These are phyloP conservation scores for Arrhopalites spinosus DNA, from an alignment of 2,888 invertebrate species.

Conservation along the genomic window DNA sequence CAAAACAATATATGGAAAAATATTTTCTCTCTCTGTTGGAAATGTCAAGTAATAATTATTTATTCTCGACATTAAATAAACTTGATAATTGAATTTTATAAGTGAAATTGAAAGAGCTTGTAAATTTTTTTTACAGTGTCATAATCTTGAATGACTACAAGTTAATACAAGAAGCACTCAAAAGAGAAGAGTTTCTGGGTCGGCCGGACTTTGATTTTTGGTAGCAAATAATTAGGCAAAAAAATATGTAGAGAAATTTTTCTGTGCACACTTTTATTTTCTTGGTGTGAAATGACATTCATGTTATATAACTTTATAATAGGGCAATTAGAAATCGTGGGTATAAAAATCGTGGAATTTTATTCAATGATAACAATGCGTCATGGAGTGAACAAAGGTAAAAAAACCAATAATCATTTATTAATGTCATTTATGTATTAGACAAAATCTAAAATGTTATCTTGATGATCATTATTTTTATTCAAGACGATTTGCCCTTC, in stretches of 20 bases:
- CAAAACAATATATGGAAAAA: constrained; percentile 4
- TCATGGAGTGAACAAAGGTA: constrained; percentile 30
- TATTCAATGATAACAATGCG: constrained; percentile 42
- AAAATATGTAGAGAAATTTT: not conserved
- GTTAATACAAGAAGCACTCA: constrained; percentile 44
- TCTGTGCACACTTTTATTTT: too few relatives aligned
- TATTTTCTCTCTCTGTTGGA: constrained; percentile 14
- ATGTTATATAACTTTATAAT: not conserved
- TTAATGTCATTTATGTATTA: too few relatives aligned
- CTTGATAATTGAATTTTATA: not conserved
- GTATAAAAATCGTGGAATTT: constrained; percentile 45
- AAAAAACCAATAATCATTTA: too few relatives aligned
- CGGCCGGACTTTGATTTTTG: constrained; percentile 50
- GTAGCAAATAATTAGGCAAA: constrained; percentile 35
- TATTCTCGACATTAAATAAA: not conserved
- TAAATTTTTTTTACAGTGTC: constrained; percentile 32
- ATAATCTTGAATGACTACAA: constrained; percentile 49
- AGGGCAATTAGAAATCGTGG: constrained; percentile 24
- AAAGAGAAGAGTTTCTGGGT: constrained; percentile 48
- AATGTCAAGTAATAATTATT: constrained; percentile 3
- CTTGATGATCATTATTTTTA: too few relatives aligned
- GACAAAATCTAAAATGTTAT: too few relatives aligned
- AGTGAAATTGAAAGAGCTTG: not conserved
- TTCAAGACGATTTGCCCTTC: constrained; percentile 31
- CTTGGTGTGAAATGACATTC: too few relatives aligned